Evolutionary conservation across 2,888 invertebrate species (phyloP), one percentile per base, ranked within the genome.

Genomic region (Papilio demoleus): DNA sequence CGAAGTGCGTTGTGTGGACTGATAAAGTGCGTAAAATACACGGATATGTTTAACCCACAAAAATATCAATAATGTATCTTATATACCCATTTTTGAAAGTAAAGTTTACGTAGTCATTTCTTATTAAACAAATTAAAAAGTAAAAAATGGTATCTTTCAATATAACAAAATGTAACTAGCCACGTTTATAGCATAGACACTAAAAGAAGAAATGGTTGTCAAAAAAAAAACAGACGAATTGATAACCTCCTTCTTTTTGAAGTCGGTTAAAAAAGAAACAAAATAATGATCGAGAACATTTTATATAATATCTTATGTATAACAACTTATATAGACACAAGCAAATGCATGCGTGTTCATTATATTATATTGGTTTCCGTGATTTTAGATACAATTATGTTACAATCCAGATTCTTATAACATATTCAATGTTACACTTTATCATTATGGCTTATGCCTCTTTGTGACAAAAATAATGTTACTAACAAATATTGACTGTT

Each of bases 231-330:
- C n/a, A n/a, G n/a, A n/a, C n/a, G n/a, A n/a, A 31, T 31, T 0
- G 8, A 14, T 14, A 31, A 19, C 42, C 5, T 34, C n/a, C n/a
- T n/a, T n/a, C n/a, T n/a, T n/a, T n/a, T 11, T 36, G 11, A 11
- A 11, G 36, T 17, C 31, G 64, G 59, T 68, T 56, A 40, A 74
- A 72, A 70, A 73, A 72, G 70, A 77, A 82, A 78, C 78, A 75
- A 83, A 81, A 83, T 81, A 68, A 65, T 76, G 82, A 79, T 88
- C 81, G 85, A 87, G 88, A 90, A 88, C 83, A 79, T 81, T 85
- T 85, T 87, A 83, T 90, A 88, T 90, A 90, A 88, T 90, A 85
- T 84, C 81, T 84, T 85, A 84, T 75, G 80, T 79, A 74, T 86
- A 88, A 90, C 88, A 88, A 87, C 86, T 85, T 87, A 87, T 79